phyloP scores from a whole-genome alignment of 2,797 vertebrate genomes.

The Myotis daubentonii region DNA sequence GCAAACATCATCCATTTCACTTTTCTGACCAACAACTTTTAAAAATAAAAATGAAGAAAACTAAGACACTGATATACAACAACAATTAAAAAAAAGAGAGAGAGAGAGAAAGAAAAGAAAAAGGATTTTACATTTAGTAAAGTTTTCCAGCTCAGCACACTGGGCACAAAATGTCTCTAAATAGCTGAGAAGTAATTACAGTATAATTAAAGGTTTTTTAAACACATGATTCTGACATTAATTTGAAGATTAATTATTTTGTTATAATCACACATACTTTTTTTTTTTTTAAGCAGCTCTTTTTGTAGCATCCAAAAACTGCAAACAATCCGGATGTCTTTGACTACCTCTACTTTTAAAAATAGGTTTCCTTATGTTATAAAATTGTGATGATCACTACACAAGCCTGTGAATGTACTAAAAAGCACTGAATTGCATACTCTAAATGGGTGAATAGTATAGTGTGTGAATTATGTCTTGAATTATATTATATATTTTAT shows the following conservation, averaged over 20 bases:
- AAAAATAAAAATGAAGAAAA: conserved; percentile 14
- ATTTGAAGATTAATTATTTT: conserved; percentile 47
- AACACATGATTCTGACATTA: conserved; percentile 19
- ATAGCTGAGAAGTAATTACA: conserved; percentile 33
- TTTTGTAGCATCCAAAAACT: conserved; percentile 3
- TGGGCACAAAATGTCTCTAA: background rate
- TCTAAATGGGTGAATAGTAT: background rate
- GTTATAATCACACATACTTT: conserved; percentile 11
- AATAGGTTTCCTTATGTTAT: background rate
- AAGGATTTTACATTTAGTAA: background rate
- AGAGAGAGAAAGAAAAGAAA: background rate
- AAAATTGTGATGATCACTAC: background rate
- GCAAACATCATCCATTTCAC: background rate
- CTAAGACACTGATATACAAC: background rate
- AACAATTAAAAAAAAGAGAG: background rate
- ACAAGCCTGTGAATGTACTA: background rate
- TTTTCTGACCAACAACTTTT: background rate
- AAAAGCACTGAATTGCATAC: background rate
- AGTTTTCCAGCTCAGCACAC: background rate
- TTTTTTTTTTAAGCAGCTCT: conserved; percentile 19
- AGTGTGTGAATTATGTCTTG: background rate
- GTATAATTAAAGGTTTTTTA: conserved; percentile 52
- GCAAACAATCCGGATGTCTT: background rate
- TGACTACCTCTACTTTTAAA: conserved; percentile 27
- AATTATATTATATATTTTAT: background rate